Evolutionary conservation across 2,888 invertebrate genomes (phyloP), one percentile per base, ranked within the genome.

Genomic region (Metacarcinus magister): DNA sequence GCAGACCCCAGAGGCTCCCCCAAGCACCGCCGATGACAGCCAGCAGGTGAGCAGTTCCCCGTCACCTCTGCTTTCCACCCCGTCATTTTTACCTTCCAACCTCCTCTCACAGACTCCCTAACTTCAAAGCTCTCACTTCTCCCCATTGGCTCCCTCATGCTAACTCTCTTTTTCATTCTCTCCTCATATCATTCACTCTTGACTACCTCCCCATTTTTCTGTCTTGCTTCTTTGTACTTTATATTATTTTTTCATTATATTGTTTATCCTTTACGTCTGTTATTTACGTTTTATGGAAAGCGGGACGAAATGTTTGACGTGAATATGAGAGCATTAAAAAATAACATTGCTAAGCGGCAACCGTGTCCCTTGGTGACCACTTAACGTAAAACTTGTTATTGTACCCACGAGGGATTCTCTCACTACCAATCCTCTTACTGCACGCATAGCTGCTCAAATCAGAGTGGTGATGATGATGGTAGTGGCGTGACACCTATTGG

Each of bases 1-100:
- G 75, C 67, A 67, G 67, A 93, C 93, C 93, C 93, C 93, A 10
- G 93, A 93, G 75, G 93, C 75, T 0, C 92, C 92, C 46, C 92
- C 92, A 60, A 93, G 75, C 75, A 75, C 93, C 67, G 44, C 93
- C 60, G 93, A 93, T 67, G 93, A 93, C 43, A 44, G 48, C n/a
- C 93, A 93, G 48, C 93, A 93, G 93, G 93, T 93, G 44, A 93
- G 32, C 54, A 54, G 48, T 16, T 2, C 60, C 13, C 48, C 92
- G 19, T 23, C 87, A 87, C 28, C 92, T 23, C 92, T 28, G n/a
- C 92, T 16, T 91, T 16, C 39, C n/a, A 39, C 2, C 91, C 23
- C 8, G 19, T 43, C 43, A 16, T 43, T 44, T 28, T 19, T n/a
- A 54, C 92, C 54, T 39, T 54, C 13, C 92, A 44, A 44, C 44